phyloP scores from a whole-genome alignment of 2,113 vertebrate genomes.

The Rutilus rutilus region DNA sequence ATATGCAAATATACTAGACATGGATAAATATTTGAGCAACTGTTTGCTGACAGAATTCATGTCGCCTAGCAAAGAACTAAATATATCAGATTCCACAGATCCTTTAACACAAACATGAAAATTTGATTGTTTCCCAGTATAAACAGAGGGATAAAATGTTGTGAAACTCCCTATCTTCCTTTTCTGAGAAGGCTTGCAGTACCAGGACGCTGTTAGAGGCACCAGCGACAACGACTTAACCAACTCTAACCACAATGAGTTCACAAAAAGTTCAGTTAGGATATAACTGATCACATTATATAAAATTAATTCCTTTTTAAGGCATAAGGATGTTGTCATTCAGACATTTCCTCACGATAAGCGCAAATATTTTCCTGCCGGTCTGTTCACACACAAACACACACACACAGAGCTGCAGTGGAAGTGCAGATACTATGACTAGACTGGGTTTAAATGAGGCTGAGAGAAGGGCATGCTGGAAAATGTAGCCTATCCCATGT shows the following conservation, averaged over 20 bases:
- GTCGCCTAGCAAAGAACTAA: conserved; percentile 26
- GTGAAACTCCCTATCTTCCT: conserved; percentile 62
- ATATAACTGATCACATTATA: conserved; percentile 9
- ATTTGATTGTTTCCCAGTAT: conserved; percentile 34
- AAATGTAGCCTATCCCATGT: conserved; percentile 18
- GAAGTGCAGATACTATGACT: conserved; percentile 46
- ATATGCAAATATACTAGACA: not conserved
- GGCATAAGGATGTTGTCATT: too few relatives aligned
- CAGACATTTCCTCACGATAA: too few relatives aligned
- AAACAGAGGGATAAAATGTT: conserved; percentile 46
- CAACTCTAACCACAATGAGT: conserved; percentile 52
- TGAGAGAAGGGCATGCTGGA: conserved; percentile 21
- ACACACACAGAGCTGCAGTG: conserved; percentile 31
- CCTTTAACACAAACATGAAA: conserved; percentile 6
- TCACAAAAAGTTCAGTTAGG: conserved; percentile 19
- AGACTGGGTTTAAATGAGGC: conserved; percentile 63
- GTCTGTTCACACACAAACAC: too few relatives aligned
- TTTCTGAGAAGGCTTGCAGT: conserved; percentile 59
- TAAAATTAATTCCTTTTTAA: not conserved
- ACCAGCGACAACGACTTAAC: conserved; percentile 52
- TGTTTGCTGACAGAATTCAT: conserved; percentile 9
- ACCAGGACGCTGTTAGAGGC: conserved; percentile 60
- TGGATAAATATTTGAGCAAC: conserved; percentile 19
- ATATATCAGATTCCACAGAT: conserved; percentile 25
- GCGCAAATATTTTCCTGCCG: too few relatives aligned